Base-by-base conservation (phyloP, 2,113 vertebrate genomes). In the Platysteira castanea region DNA sequence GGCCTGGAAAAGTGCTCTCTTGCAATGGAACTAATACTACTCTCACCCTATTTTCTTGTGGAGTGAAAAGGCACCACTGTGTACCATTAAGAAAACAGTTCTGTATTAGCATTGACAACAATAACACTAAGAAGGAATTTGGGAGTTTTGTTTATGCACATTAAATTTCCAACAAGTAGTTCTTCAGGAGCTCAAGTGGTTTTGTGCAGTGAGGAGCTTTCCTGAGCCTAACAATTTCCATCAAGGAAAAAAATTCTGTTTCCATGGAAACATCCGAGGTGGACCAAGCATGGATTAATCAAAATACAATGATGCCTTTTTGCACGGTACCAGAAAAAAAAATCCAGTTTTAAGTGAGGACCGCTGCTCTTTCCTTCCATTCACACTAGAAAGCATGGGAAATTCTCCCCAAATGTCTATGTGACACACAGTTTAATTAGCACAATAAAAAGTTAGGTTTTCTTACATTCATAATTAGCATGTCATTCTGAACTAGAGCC, bases 201-300 rank as follows among this genome's bases (percentile, higher is more conserved):
- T 96, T 97, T 97, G 83, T 97, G 87, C 87, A 79, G 94, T 42
- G 28, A 97, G 93, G 89, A 98, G 94, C 89, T 92, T 98, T 97
- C 96, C 95, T 35, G 18, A 96, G 94, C 86, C 95, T 95, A 96
- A 97, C 97, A 97, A 97, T 97, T 97, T 97, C 97, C 96, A 97
- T 97, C 94, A 92, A 95, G 96, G 93, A 97, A 97, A 97, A 97
- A 97, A 97, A 97, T 93, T 93, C 91, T 41, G 98, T 98, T 98
- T 97, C 98, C 96, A 98, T 98, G 98, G 98, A 96, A 97, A 98
- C 97, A 89, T 96, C 94, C n/a, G 56, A 98, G 97, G 95, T 98
- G 97, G 98, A 98, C 98, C 96, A 98, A 98, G 97, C 97, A 98
- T 97, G 96, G 97, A 98, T 98, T 98, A 98, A 98, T 98, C 97